phyloP scores from a whole-genome alignment of 2,888 invertebrate genomes.

The Erebia aethiops region DNA sequence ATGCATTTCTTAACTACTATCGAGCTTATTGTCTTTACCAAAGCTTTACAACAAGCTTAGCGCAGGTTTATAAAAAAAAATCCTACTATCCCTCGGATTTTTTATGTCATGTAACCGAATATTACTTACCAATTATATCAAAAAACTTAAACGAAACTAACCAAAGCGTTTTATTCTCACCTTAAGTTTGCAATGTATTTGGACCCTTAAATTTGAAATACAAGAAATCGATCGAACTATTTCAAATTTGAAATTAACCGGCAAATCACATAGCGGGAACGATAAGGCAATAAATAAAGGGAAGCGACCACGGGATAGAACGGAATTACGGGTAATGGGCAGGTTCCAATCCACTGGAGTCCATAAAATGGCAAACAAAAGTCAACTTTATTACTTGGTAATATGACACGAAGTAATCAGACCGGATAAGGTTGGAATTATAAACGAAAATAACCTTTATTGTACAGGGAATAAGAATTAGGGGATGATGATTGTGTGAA shows the following conservation, averaged over 20 bases:
- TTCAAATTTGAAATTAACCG: slow-evolving; percentile 49
- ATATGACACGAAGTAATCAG: not conserved
- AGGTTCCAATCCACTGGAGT: slow-evolving; percentile 31
- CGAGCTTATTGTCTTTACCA: no score
- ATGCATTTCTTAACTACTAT: no score
- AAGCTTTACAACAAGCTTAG: no score
- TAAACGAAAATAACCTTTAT: slow-evolving; percentile 19
- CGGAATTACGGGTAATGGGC: slow-evolving; percentile 42
- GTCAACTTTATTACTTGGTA: slow-evolving; percentile 17
- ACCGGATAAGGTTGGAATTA: not conserved
- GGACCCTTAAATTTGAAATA: not conserved
- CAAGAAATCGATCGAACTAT: slow-evolving; percentile 24
- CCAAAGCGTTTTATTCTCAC: not conserved
- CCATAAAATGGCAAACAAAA: slow-evolving; percentile 12
- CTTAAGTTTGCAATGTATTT: not conserved
- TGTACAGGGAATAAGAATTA: slow-evolving; percentile 3
- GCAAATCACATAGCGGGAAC: slow-evolving; percentile 57
- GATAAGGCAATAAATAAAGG: slow-evolving; percentile 47
- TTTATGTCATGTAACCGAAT: no score
- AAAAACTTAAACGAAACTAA: no score
- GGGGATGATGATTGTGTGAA: not conserved
- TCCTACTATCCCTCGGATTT: no score
- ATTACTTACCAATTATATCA: no score
- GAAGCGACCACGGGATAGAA: slow-evolving; percentile 35
- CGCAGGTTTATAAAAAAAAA: no score